Evolutionary conservation across 1,140 invertebrate genomes (phyloP), one percentile per base, ranked within the genome.

Genomic region (Tetragonula clypearis): DNA sequence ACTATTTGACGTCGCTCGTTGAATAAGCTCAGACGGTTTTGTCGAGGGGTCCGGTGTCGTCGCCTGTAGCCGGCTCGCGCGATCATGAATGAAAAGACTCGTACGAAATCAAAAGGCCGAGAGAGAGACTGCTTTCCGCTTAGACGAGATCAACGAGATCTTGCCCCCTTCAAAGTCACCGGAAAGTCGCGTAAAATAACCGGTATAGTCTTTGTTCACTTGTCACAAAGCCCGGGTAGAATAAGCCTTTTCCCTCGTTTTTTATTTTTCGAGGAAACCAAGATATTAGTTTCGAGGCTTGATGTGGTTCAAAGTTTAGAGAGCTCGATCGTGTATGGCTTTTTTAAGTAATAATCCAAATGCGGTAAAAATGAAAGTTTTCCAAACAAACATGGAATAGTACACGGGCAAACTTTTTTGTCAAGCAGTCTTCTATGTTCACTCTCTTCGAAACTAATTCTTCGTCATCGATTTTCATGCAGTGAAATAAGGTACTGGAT

Each of bases 21-120:
- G 82, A 83, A 83, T 71, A 83, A 65, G 65, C 82, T 83, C 82
- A 83, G 65, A 78, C 82, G 55, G 82, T 83, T 83, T 78, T 78
- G 82, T 83, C 82, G 49, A 30, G 53, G 35, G 15, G 41, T 41
- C n/a, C 71, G 26, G 65, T 78, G 65, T 83, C 74, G 74, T 78
- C 62, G 62, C 35, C 17, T 41, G 41, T 62, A 74, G 26, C 21
- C 41, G 35, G n/a, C 58, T 75, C n/a, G 17, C 21, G 58, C 23
- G 23, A 77, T 83, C 65, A 26, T 83, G 74, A 83, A 83, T 83
- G 65, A 21, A 26, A 69, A 55, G 49, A 23, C 82, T 83, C 74
- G 74, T 58, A 83, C 62, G 55, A 56, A 83, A 83, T 78, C 82
- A 78, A 83, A 83, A 74, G 82, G 65, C 23, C 35, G 30, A 30